Evolutionary conservation across 2,888 invertebrate species (phyloP), one percentile per base, ranked within the genome.

Genomic region (Pelosia muscerda): DNA sequence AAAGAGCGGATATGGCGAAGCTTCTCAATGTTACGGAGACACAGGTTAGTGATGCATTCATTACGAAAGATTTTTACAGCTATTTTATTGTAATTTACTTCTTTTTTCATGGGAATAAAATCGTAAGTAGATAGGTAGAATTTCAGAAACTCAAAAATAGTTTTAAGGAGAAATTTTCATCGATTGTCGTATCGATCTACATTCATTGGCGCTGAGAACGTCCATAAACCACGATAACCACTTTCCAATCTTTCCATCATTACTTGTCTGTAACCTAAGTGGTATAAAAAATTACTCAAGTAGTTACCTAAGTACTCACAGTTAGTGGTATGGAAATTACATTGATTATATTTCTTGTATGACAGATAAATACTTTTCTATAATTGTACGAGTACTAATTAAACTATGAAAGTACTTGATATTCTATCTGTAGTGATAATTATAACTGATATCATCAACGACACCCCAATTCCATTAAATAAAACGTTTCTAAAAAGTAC

Each of bases 1-100:
- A 99, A 91, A 93, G 99, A 77, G 97, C 98, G 49, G 99, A 99
- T 83, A 98, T 99, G 98, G 99, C 99, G 28, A 98, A 98, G 84
- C 95, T 98, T 74, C 96, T 99, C 69, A 98, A 97, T 89, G 99
- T 99, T 73, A 99, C 99, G 1, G 99, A 99, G 94, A 99, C 99
- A 54, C 99, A 99, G 97, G 99, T 99, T 88, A 94, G 96, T 63
- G 9, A 23, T 60, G 9, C 19, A 23, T 19, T 69, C 25, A 38
- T 28, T 42, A 26, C 11, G 23, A 23, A 23, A 25, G 0, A 2
- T 28, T n/a, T 57, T 57, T 28, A 26, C 19, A 28, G 9, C 13
- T 15, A 1, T 9, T 25, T 25, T 55, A 55, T 13, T 22, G 54
- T 54, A 54, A 23, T 2, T 4, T 54, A 49, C 3, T 3, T 23